Evolutionary conservation across 2,888 invertebrate genomes (phyloP).

Genomic region (Catocala nupta): DNA sequence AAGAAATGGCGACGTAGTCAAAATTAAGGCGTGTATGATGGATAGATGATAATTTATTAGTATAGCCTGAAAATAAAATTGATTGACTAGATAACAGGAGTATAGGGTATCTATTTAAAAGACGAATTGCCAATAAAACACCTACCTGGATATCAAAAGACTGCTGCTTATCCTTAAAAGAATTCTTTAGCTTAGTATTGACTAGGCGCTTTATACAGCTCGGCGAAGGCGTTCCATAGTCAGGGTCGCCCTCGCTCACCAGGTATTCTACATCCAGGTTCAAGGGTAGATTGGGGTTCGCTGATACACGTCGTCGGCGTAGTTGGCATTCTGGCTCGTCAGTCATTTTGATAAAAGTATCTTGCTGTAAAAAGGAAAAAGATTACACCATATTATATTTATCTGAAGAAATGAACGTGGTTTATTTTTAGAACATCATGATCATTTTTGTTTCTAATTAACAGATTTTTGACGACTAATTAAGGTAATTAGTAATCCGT

Average conservation of each 20-base stretch:
- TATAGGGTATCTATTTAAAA: no score
- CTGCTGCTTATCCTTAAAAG: conserved; percentile 82
- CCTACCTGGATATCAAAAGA: conserved; percentile 83
- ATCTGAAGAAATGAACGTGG: no score
- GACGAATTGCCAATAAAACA: background rate
- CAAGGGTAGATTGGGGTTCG: conserved; percentile 71
- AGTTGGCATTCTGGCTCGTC: conserved; percentile 75
- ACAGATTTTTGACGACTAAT: no score
- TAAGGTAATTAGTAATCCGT: no score
- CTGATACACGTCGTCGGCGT: conserved; percentile 75
- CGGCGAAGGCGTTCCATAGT: conserved; percentile 78
- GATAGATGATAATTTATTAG: no score
- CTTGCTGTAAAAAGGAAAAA: conserved; percentile 18
- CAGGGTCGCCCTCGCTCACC: conserved; percentile 73
- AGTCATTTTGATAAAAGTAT: conserved; percentile 56
- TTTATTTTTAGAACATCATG: no score
- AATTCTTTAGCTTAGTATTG: conserved; percentile 56
- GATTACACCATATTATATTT: no score
- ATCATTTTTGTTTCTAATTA: no score
- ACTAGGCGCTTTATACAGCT: conserved; percentile 70
- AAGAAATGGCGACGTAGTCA: no score
- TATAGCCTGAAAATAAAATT: no score
- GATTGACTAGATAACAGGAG: no score
- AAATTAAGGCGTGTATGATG: no score
- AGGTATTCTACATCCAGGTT: conserved; percentile 75